Base-by-base conservation (phyloP, 1,140 invertebrate species). In the Portunus trituberculatus region DNA sequence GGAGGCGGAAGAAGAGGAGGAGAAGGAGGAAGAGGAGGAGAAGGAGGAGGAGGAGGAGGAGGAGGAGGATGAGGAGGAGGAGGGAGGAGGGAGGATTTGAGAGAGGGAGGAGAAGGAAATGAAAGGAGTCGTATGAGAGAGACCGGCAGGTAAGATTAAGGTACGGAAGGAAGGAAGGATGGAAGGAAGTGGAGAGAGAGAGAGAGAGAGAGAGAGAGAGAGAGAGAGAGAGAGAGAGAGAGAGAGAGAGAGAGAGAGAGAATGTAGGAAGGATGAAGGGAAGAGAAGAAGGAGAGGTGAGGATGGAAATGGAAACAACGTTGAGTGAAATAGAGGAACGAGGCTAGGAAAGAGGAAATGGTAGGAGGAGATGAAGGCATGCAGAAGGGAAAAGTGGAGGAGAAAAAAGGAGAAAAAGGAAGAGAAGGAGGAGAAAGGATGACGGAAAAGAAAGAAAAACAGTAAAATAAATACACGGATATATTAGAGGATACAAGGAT, bases 161-260 rank as follows among this genome's bases (percentile, higher is more conserved):
- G 39, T 39, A 6, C 39, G 1, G 39, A 2, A 39, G 39, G 39
- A 88, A 45, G 10, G 86, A 31, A 45, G 25, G 86, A 39, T 25
- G 7, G 32, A 32, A 20, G 31, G 10, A 88, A 59, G n/a, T 7
- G 31, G 83, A 86, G 83, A 86, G 83, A 82, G 76, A 82, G 76
- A 82, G 7, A 82, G 76, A 82, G 76, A 82, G 76, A 39, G 39
- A 6, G 83, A 86, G 83, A 86, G 83, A 82, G 76, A 82, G 76
- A 82, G 7, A 82, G 76, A 82, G 76, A 82, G 76, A 39, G 39
- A 6, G 83, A 86, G 83, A 86, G 83, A 82, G 76, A 82, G 76
- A 82, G 83, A 86, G 83, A 86, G 83, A 82, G 76, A 82, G 76
- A 82, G 7, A 82, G 76, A 82, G 76, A 82, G 76, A 39, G 39